Evolutionary conservation across 2,113 vertebrate species (phyloP).

Genomic region (Ranitomeya imitator): DNA sequence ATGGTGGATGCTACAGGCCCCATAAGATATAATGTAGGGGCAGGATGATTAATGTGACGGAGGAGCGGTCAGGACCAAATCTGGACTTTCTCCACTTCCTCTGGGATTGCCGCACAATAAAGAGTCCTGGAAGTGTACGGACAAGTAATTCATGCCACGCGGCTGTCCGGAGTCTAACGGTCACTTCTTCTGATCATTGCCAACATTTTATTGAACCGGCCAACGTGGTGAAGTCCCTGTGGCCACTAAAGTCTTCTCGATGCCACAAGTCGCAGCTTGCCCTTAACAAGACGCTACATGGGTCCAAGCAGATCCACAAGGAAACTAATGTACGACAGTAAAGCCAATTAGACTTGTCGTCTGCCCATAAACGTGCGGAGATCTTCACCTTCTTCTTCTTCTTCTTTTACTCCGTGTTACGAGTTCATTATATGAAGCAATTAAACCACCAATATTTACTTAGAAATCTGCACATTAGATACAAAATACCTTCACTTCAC

Average conservation of each 20-base stretch:
- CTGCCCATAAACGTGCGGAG: neutral
- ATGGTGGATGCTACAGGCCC: neutral
- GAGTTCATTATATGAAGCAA: neutral
- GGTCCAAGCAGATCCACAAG: neutral
- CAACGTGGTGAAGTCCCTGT: neutral
- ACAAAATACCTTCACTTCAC: neutral
- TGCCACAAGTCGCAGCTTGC: neutral
- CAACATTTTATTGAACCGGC: neutral
- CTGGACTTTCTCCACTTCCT: neutral
- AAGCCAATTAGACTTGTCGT: neutral
- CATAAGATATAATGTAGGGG: neutral
- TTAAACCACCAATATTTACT: neutral
- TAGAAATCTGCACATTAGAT: neutral
- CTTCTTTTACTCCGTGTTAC: neutral
- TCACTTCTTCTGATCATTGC: neutral
- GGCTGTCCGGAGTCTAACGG: neutral
- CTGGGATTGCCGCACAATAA: neutral
- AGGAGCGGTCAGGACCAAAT: neutral
- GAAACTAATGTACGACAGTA: neutral
- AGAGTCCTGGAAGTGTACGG: neutral
- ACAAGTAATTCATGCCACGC: neutral
- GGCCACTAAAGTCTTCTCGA: neutral
- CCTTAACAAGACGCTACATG: neutral
- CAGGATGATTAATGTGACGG: neutral
- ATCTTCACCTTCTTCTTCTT: neutral